phyloP scores from a whole-genome alignment of 1,140 invertebrate genomes.

The Pseudomyrmex concolor region DNA sequence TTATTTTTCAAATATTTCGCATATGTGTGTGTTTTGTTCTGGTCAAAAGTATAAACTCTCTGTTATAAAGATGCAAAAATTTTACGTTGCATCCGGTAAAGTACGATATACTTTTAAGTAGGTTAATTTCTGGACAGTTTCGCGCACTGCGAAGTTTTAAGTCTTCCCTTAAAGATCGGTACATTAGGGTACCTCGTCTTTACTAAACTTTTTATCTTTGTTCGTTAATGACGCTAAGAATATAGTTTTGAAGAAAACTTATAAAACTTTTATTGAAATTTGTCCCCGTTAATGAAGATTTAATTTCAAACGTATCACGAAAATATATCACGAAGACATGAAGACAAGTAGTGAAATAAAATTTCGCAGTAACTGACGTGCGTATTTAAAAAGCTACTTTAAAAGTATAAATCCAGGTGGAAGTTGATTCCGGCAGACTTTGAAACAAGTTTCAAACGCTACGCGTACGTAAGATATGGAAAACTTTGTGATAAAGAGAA shows the following conservation, averaged over 20 bases:
- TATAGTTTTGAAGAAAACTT: constrained; percentile 48
- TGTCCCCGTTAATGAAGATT: constrained; percentile 27
- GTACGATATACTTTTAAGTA: constrained; percentile 57
- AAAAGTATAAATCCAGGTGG: constrained; percentile 20
- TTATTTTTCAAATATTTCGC: constrained; percentile 30
- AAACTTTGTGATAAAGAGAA: constrained; percentile 2
- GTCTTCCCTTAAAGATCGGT: not conserved
- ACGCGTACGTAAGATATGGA: constrained; percentile 23
- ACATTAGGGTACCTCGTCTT: constrained; percentile 37
- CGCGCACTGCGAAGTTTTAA: not conserved
- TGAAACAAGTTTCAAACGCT: constrained; percentile 15
- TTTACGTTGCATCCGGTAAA: constrained; percentile 32
- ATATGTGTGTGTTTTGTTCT: not conserved
- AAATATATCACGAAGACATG: constrained; percentile 13
- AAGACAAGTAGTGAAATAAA: constrained; percentile 14
- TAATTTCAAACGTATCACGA: constrained; percentile 38
- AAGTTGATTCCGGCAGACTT: constrained; percentile 35
- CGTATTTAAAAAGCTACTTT: constrained; percentile 39
- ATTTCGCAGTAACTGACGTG: constrained; percentile 29
- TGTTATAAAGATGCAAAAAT: constrained; percentile 59
- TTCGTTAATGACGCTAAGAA: constrained; percentile 37
- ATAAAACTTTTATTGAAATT: constrained; percentile 44
- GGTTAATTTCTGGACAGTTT: constrained; percentile 67
- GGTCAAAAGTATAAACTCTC: constrained; percentile 36
- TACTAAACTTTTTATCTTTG: constrained; percentile 56